phyloP scores from a whole-genome alignment of 2,797 vertebrate species.

The Hoplostethus mediterraneus region DNA sequence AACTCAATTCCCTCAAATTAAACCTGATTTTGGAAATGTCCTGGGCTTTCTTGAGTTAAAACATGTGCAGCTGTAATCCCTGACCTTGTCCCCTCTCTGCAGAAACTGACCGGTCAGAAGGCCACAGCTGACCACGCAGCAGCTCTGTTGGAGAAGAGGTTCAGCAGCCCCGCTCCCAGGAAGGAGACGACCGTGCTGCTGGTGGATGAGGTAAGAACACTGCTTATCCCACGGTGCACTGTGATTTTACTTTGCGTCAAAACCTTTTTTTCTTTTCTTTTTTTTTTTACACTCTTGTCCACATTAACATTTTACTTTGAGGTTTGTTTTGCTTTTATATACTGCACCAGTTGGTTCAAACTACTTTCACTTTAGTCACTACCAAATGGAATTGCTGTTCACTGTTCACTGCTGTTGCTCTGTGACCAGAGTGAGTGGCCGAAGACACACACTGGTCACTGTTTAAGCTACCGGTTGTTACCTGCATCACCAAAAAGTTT shows the following conservation, averaged over 20 bases:
- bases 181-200: constrained; percentile 91
- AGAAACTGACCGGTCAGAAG: constrained; percentile 94
- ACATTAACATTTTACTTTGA: not conserved
- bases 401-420: too few relatives aligned
- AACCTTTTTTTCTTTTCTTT: too few relatives aligned
- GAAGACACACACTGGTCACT: too few relatives aligned
- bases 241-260: not conserved
- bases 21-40: too few relatives aligned
- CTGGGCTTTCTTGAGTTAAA: too few relatives aligned
- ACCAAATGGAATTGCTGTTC: too few relatives aligned
- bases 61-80: not conserved
- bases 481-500: too few relatives aligned
- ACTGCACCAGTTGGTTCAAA: too few relatives aligned
- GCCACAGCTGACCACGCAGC: constrained; percentile 92
- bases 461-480: too few relatives aligned
- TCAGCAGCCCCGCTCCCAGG: constrained; percentile 84
- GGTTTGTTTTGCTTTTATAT: not conserved
- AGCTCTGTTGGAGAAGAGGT: constrained; percentile 89
- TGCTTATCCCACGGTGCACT: too few relatives aligned
- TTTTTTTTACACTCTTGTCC: not conserved
- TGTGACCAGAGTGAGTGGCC: too few relatives aligned
- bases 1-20: too few relatives aligned
- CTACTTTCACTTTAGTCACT: not conserved
- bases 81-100: constrained; percentile 24
- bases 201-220: constrained; percentile 91